Evolutionary conservation across 2,888 invertebrate genomes (phyloP).

Genomic region (Netelia fuscicornis): DNA sequence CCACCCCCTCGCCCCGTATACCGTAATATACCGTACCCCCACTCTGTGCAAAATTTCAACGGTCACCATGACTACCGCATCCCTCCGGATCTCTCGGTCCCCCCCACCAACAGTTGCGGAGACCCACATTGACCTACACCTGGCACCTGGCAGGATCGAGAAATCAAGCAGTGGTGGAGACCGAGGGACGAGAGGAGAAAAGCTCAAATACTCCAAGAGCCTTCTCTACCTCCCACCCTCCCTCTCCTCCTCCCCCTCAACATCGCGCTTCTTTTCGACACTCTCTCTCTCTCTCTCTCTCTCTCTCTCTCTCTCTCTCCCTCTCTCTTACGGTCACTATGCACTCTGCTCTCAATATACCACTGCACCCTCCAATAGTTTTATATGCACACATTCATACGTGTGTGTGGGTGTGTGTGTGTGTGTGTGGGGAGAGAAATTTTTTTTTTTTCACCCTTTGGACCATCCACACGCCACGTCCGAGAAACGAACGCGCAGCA

Average conservation of each 20-base stretch:
- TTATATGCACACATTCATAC: background rate
- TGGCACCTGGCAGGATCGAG: slow-evolving; percentile 75
- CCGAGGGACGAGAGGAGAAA: slow-evolving; percentile 39
- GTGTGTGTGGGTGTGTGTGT: background rate
- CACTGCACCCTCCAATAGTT: background rate
- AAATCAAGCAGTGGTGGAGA: slow-evolving; percentile 62
- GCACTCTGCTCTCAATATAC: background rate
- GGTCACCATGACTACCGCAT: slow-evolving; percentile 82
- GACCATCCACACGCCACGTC: background rate
- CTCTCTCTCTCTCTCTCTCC: background rate
- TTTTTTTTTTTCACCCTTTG: background rate
- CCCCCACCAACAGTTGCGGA: slow-evolving; percentile 64
- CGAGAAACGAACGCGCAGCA: background rate
- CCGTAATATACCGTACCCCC: slow-evolving; percentile 65
- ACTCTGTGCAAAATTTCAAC: slow-evolving; percentile 65
- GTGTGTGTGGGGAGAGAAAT: background rate
- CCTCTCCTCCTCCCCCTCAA: background rate
- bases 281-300: background rate
- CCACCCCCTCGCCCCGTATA: slow-evolving; percentile 20
- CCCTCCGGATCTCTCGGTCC: slow-evolving; percentile 77
- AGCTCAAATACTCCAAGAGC: slow-evolving; percentile 33
- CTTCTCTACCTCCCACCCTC: background rate
- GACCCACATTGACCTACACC: slow-evolving; percentile 68
- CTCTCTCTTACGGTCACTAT: background rate
- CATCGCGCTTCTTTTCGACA: background rate